phyloP scores from a whole-genome alignment of 2,888 invertebrate species.

The Aethes cnicana region DNA sequence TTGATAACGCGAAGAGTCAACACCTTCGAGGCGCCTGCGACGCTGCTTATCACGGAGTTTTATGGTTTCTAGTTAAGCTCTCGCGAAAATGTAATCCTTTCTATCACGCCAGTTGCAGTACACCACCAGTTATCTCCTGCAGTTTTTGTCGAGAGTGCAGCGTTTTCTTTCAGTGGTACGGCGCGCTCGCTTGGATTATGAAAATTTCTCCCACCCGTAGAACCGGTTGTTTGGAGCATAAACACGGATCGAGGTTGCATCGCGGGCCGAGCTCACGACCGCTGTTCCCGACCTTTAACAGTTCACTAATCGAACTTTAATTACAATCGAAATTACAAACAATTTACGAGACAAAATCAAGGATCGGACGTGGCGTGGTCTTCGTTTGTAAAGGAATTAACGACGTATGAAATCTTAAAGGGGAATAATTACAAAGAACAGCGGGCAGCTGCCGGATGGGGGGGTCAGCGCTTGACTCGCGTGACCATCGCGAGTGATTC shows the following conservation, averaged over 20 bases:
- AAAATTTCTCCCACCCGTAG: conserved; percentile 37
- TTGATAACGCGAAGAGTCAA: conserved; percentile 69
- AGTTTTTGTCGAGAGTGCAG: neutral
- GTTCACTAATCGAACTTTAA: conserved; percentile 45
- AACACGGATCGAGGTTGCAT: conserved; percentile 36
- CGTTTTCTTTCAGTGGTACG: conserved; percentile 25
- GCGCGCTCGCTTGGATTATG: conserved; percentile 33
- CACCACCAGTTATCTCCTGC: neutral
- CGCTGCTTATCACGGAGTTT: conserved; percentile 63
- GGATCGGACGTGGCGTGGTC: conserved; percentile 23
- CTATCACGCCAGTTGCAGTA: too few relatives aligned
- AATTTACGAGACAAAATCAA: conserved; percentile 33
- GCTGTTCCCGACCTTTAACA: conserved; percentile 35
- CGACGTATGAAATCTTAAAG: conserved; percentile 35
- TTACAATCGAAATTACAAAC: conserved; percentile 36
- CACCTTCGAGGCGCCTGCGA: conserved; percentile 67
- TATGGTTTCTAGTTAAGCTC: conserved; percentile 50
- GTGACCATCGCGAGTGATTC: conserved; percentile 76
- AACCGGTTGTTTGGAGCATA: conserved; percentile 37
- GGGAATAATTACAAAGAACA: conserved; percentile 61
- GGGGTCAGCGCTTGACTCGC: conserved; percentile 77
- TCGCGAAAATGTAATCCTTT: conserved; percentile 60
- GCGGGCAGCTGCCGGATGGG: conserved; percentile 76
- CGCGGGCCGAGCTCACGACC: conserved; percentile 31
- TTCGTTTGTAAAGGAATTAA: conserved; percentile 32